Base-by-base conservation (phyloP, 1,140 invertebrate species). In the Macrotrachela quadricornifera region DNA sequence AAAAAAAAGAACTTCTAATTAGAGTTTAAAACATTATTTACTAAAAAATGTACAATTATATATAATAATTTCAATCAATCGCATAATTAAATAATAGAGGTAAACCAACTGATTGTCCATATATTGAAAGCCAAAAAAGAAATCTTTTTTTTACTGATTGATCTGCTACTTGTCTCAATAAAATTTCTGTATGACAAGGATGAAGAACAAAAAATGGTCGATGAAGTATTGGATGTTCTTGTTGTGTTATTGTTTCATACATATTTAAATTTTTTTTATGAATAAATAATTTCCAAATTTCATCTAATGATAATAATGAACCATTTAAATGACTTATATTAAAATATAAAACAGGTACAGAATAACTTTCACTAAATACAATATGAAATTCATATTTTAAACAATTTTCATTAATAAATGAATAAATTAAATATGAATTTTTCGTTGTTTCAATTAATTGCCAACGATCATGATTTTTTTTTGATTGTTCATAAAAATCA, bases 281-380 rank as follows among this genome's bases (percentile, higher is more conserved):
- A 46, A 63, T 65, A 6, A 66, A 48, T 42, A 63, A 64, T n/a
- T 60, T 61, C 62, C 65, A 68, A 50, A 60, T 60, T 43, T 68
- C 62, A 18, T 61, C 46, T 38, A 30, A 51, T 44, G 42, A 46
- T 46, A 48, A 40, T 18, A 51, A 40, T 15, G 10, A 41, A 50
- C 50, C 47, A 65, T 62, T 57, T 58, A 65, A 63, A 62, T 66
- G 65, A 65, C 71, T 74, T 30, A 64, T 68, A 59, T 76, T 75
- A 57, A 77, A 75, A 58, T 73, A 76, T 15, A 77, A 60, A 4
- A 76, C 68, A 37, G 76, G 76, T 10, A 76, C 75, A 43, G 62
- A 55, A 58, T 75, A 77, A 57, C 72, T 75, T 50, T 69, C 62
- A 51, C 73, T 76, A 68, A 75, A 77, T 4, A 77, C 55, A 48